Evolutionary conservation across 92 coral and sea anemone species (phyloP), one percentile per base, ranked within the genome.

Genomic region (Zoanthus solanderi): DNA sequence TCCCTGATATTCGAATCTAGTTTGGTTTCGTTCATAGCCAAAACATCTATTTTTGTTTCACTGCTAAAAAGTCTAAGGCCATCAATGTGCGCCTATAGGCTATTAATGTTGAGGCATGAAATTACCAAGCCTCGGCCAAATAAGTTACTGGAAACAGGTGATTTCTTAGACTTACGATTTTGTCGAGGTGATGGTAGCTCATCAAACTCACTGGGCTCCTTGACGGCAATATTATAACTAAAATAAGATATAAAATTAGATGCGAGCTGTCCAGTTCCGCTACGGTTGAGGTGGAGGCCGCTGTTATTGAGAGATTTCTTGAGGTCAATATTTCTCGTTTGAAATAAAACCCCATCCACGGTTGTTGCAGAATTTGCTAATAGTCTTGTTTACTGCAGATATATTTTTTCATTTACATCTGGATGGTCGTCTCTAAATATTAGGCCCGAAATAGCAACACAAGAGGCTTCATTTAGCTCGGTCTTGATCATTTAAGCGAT

Each of bases 401-500:
- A 56, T 71, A 73, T 84, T 56, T 84, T 73, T 53, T 6, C 54
- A 45, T 84, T 84, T 44, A 84, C 67, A 4, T 73, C 72, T 8
- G 72, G 82, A 67, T 84, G 77, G 69, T 73, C 79, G 2, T 84
- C 37, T 8, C 88, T 84, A 7, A 52, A 66, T 52, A 84, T 71
- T 6, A 84, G 65, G 50, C 66, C 77, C 52, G 88, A 84, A 12
- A 84, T 32, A 11, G 78, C 72, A 11, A 72, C n/a, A 52, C 52
- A 18, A 57, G 88, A 30, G 66, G 81, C 66, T 2, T 76, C 81
- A 76, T 76, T 28, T 13, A 76, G 65, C 81, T 52, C 47, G 10
- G 75, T 17, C 48, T 74, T 80, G 50, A 72, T 84, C 78, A 54
- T 29, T 15, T 84, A 72, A 30, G 66, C 48, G 47, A 72, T 61